Percentiles rank a stretch among this genome's conserved stretches.
phyloP scores from a whole-genome alignment of 2,888 invertebrate genomes.

The Branchipolynoe longqiensis region DNA sequence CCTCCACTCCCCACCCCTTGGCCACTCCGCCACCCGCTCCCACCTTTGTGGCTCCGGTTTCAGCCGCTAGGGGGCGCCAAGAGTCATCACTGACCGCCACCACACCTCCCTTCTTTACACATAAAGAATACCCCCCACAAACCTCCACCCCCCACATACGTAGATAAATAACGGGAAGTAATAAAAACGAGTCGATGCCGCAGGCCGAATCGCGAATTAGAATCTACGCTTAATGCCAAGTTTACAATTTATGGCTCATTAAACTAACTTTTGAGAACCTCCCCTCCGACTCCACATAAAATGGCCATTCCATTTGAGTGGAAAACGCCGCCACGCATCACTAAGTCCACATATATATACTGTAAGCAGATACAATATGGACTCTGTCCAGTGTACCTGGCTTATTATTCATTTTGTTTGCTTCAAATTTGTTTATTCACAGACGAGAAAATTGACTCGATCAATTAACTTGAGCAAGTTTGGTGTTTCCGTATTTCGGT shows the following conservation, averaged over 20 bases:
- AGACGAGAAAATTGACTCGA: too few species aligned
- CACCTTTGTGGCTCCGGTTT: slow-evolving; percentile 9
- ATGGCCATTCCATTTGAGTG: too few species aligned
- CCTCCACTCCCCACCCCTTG: not conserved
- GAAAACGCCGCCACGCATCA: not conserved
- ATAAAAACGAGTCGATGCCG: not conserved
- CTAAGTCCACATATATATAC: not conserved
- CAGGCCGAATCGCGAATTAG: not conserved
- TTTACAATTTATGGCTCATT: not conserved
- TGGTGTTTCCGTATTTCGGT: too few species aligned
- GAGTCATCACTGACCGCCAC: slow-evolving; percentile 28
- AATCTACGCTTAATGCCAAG: not conserved
- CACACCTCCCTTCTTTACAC: too few species aligned
- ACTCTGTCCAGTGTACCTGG: too few species aligned
- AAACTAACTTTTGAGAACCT: too few species aligned
- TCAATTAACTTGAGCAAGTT: too few species aligned
- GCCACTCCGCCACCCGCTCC: not conserved
- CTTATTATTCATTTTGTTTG: too few species aligned
- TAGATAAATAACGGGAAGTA: slow-evolving; percentile 7
- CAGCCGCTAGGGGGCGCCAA: slow-evolving; percentile 11
- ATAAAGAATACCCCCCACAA: too few species aligned
- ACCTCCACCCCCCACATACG: not conserved
- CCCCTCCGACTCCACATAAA: too few species aligned
- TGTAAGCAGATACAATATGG: too few species aligned
- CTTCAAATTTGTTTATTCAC: too few species aligned